Percentiles rank a stretch among this genome's conserved stretches.
Conservation (phyloP, 1,140 invertebrate species). For the Oryctes rhinoceros region DNA sequence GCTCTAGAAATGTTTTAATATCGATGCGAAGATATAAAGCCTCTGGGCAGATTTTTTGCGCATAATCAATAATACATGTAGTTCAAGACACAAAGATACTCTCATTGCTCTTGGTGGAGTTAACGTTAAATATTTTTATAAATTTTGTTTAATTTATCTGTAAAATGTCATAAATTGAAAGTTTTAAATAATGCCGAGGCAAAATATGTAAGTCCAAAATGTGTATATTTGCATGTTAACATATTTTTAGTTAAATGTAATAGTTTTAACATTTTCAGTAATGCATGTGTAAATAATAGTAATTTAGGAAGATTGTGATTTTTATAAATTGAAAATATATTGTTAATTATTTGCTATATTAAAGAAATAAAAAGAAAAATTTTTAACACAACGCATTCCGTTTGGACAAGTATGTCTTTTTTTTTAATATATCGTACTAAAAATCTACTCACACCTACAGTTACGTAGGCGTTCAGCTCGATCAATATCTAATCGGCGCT, state of each 20-base stretch:
- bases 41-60: slow-evolving; percentile 32
- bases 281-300: slow-evolving; percentile 8
- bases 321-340: background rate
- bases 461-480: slow-evolving; percentile 30
- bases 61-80: slow-evolving; percentile 36
- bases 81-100: slow-evolving; percentile 22
- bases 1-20: background rate
- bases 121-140: slow-evolving; percentile 14
- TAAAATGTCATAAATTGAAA: background rate
- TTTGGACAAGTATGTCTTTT: background rate
- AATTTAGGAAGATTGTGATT: background rate
- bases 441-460: background rate
- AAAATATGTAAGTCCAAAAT: slow-evolving; percentile 27
- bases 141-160: background rate
- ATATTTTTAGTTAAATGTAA: background rate
- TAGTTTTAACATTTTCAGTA: background rate
- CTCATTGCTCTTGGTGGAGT: slow-evolving; percentile 30
- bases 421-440: background rate
- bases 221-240: background rate
- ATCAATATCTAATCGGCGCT: slow-evolving; percentile 39
- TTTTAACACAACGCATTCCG: too few species aligned
- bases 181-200: background rate
- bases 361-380: too few species aligned
- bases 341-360: too few species aligned
- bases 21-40: background rate